A percentile compares a stretch with the other conserved stretches of the same genome.
Conservation (phyloP, 2,888 invertebrate genomes). For the Chaetogeoica ovagalla region DNA sequence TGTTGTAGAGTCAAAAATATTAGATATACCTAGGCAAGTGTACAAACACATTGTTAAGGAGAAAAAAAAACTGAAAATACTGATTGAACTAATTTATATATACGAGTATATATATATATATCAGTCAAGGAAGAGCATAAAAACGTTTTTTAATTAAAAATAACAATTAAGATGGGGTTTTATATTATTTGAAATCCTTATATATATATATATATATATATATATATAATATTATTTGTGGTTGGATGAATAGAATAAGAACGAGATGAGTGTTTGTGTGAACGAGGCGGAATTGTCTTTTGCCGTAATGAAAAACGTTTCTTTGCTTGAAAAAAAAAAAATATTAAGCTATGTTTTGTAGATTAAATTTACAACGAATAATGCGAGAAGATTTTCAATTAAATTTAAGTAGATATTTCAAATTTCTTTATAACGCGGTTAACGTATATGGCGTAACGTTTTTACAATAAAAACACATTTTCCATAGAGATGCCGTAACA, state of each 20-base stretch:
- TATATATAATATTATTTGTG: conserved; percentile 13
- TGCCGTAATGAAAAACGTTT: conserved; percentile 25
- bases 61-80: no score
- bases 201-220: background rate
- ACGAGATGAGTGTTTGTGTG: conserved; percentile 18
- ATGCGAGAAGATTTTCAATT: conserved; percentile 3
- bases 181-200: conserved; percentile 28
- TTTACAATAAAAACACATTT: no score
- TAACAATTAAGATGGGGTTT: conserved; percentile 29
- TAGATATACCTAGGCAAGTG: no score
- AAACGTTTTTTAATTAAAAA: conserved; percentile 40
- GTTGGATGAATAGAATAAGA: conserved; percentile 1
- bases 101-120: no score
- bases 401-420: conserved; percentile 20
- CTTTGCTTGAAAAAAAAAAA: background rate
- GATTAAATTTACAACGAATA: conserved; percentile 21
- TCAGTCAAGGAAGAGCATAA: background rate
- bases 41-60: no score
- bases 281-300: conserved; percentile 32
- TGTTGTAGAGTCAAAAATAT: no score
- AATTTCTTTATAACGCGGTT: background rate
- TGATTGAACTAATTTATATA: no score
- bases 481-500: no score
- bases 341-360: background rate
- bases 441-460: background rate